Percentiles rank a stretch among this genome's conserved stretches.
These are phyloP conservation scores for Gastrophryne carolinensis DNA, from an alignment of 2,797 vertebrate species.

Conservation along the genomic window DNA sequence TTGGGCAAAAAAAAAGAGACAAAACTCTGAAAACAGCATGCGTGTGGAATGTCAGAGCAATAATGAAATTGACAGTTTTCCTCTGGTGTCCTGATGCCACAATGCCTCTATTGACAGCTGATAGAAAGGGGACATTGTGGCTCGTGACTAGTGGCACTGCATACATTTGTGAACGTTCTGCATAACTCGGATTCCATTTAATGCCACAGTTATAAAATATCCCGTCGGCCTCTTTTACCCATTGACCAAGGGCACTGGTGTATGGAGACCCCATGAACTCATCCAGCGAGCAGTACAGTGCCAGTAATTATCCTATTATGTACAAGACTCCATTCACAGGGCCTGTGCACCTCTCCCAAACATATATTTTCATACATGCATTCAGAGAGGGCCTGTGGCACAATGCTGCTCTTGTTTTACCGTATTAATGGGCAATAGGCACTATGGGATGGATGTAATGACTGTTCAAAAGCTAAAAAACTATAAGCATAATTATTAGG, in stretches of 20 bases:
- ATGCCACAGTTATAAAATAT: conserved; percentile 75
- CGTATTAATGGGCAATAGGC: not conserved
- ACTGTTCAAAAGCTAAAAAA: not conserved
- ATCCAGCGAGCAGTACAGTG: conserved; percentile 30
- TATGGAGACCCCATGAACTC: conserved; percentile 53
- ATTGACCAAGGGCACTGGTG: conserved; percentile 51
- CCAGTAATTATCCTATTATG: conserved; percentile 37
- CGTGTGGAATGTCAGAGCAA: conserved; percentile 90
- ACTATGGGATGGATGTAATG: not conserved
- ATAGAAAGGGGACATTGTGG: conserved; percentile 92
- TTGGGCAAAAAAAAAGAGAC: conserved; percentile 61
- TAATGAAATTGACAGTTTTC: conserved; percentile 87
- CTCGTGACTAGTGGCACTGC: conserved; percentile 76
- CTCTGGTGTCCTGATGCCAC: conserved; percentile 78
- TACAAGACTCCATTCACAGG: conserved; percentile 4
- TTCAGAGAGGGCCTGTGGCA: conserved; percentile 10
- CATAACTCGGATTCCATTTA: conserved; percentile 89
- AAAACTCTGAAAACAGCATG: conserved; percentile 74
- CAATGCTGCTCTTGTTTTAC: conserved; percentile 13
- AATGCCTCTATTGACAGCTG: conserved; percentile 93
- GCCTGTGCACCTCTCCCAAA: conserved; percentile 36
- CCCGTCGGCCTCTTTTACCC: conserved; percentile 73
- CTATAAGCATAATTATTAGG: too few species aligned
- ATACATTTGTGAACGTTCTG: conserved; percentile 94
- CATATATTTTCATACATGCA: conserved; percentile 43